phyloP scores from a whole-genome alignment of 1,140 invertebrate genomes.

The Magallana gigas region DNA sequence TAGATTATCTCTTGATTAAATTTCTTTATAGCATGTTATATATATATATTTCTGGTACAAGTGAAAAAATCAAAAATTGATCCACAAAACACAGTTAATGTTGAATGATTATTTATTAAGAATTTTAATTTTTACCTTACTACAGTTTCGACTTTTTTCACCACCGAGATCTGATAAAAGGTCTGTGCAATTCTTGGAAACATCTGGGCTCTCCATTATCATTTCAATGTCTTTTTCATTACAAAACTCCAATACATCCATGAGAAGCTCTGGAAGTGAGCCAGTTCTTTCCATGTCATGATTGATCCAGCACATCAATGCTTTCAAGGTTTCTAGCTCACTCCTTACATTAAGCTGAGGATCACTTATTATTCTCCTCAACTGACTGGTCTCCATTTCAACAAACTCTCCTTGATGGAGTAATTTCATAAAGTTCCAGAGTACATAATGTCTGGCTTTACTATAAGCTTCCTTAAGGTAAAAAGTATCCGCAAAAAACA shows the following conservation, averaged over 20 bases:
- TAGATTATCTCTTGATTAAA: too few relatives aligned
- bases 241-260: slow-evolving; percentile 2
- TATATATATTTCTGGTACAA: too few relatives aligned
- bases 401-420: background rate
- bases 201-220: background rate
- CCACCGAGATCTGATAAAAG: background rate
- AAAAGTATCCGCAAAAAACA: slow-evolving; percentile 30
- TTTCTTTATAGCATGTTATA: too few relatives aligned
- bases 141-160: background rate
- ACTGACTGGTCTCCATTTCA: background rate
- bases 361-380: background rate
- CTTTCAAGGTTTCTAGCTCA: slow-evolving; percentile 17
- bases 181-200: background rate
- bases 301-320: background rate
- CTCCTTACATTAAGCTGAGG: background rate
- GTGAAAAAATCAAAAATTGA: too few relatives aligned
- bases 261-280: background rate
- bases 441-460: slow-evolving; percentile 14
- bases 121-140: too few relatives aligned
- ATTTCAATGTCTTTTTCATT: background rate
- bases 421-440: slow-evolving; percentile 34
- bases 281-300: background rate
- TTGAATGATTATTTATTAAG: too few relatives aligned
- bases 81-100: too few relatives aligned
- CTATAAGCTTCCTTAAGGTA: slow-evolving; percentile 22